Evolutionary conservation across 2,888 invertebrate genomes (phyloP).

Genomic region (Epicampocera succincta): DNA sequence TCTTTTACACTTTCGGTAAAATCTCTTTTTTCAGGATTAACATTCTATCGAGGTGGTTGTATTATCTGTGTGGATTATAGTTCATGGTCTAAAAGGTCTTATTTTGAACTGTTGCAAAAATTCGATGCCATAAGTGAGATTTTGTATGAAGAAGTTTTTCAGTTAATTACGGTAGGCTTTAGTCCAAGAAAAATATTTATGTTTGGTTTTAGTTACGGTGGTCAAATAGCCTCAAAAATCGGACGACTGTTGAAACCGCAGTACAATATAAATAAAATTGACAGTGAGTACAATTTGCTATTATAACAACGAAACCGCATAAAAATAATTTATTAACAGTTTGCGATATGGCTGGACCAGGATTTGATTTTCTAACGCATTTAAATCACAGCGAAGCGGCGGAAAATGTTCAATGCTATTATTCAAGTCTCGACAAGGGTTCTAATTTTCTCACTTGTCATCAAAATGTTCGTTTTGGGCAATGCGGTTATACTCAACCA

Average conservation of each 20-base stretch:
- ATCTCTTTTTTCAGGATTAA: slow-evolving; percentile 74
- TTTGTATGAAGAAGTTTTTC: slow-evolving; percentile 73
- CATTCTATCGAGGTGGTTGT: slow-evolving; percentile 78
- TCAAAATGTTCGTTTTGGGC: slow-evolving; percentile 79
- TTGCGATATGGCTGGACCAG: slow-evolving; percentile 81
- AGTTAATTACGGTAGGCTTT: slow-evolving; percentile 75
- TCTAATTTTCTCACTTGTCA: slow-evolving; percentile 78
- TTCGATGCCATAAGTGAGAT: slow-evolving; percentile 75
- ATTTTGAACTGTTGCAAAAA: slow-evolving; percentile 76
- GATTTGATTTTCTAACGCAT: slow-evolving; percentile 76
- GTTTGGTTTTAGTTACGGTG: slow-evolving; percentile 81
- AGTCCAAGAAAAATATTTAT: slow-evolving; percentile 75
- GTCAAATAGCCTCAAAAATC: slow-evolving; percentile 78
- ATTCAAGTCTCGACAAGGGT: slow-evolving; percentile 79
- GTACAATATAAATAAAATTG: slow-evolving; percentile 76
- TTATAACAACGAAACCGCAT: no score
- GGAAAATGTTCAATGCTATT: slow-evolving; percentile 79
- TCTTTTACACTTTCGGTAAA: no score
- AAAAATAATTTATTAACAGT: slow-evolving; percentile 70
- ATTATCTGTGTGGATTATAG: slow-evolving; percentile 80
- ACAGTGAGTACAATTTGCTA: slow-evolving; percentile 74
- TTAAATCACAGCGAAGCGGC: slow-evolving; percentile 77
- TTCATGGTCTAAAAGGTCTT: slow-evolving; percentile 75
- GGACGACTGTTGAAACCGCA: slow-evolving; percentile 74
- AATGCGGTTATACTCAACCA: slow-evolving; percentile 78